A percentile compares a stretch with the other conserved stretches of the same genome.
Evolutionary conservation across 2,113 vertebrate species (phyloP).

Genomic region (Clarias batrachus): DNA sequence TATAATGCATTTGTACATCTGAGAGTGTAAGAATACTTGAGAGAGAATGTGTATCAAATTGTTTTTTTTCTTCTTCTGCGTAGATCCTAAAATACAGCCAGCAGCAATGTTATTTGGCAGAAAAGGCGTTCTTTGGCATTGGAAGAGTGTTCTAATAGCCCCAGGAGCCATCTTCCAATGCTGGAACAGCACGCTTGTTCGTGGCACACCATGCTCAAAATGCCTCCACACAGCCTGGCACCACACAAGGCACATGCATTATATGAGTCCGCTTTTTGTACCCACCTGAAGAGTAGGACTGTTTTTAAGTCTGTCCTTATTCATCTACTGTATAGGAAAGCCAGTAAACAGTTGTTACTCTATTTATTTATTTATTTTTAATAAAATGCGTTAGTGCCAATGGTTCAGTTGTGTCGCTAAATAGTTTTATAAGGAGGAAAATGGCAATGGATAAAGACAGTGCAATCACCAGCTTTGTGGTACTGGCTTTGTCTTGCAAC

Average conservation of each 20-base stretch:
- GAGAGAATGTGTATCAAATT: background rate
- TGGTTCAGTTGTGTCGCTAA: background rate
- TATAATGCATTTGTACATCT: background rate
- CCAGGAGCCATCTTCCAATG: slow-evolving; percentile 37
- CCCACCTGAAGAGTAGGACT: background rate
- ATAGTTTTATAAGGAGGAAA: background rate
- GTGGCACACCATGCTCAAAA: slow-evolving; percentile 42
- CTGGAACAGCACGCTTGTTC: slow-evolving; percentile 42
- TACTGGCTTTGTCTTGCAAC: background rate
- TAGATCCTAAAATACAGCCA: slow-evolving; percentile 6
- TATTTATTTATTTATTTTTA: background rate
- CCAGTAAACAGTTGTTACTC: background rate
- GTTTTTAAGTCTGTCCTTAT: background rate
- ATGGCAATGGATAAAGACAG: background rate
- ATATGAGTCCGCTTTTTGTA: background rate
- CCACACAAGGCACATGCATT: background rate
- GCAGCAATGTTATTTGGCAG: slow-evolving; percentile 43
- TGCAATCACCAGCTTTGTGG: background rate
- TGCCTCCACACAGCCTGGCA: slow-evolving; percentile 46
- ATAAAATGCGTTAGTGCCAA: background rate
- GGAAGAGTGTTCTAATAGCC: slow-evolving; percentile 34
- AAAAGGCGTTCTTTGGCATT: slow-evolving; percentile 37
- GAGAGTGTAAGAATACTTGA: background rate
- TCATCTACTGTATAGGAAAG: background rate
- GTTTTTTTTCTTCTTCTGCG: background rate